Conservation (phyloP, 2,888 invertebrate species). For the Molorchus minor region DNA sequence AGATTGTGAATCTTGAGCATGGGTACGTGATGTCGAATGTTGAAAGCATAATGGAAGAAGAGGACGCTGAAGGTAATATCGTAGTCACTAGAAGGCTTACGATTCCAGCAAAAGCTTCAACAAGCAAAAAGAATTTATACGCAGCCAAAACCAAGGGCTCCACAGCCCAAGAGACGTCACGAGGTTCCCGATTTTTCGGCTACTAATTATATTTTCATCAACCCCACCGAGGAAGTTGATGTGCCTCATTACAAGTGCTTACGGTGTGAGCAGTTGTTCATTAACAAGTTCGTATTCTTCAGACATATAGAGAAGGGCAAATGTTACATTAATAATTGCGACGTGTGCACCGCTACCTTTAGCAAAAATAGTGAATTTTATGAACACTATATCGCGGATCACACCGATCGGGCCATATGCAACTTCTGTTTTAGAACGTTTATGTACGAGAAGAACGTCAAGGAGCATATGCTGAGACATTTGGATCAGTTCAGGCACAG, state of each 20-base stretch:
- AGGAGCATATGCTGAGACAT: constrained; percentile 61
- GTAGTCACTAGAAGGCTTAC: constrained; percentile 35
- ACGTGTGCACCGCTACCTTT: constrained; percentile 57
- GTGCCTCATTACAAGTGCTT: constrained; percentile 58
- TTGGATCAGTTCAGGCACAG: constrained; percentile 61
- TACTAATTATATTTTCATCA: constrained; percentile 53
- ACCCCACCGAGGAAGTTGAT: constrained; percentile 57
- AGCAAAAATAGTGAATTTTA: constrained; percentile 58
- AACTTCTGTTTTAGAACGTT: constrained; percentile 61
- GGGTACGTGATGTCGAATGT: constrained; percentile 57
- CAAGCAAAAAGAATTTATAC: constrained; percentile 31
- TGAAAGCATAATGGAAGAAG: constrained; percentile 38
- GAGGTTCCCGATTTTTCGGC: constrained; percentile 60
- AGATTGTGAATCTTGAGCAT: constrained; percentile 58
- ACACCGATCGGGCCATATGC: constrained; percentile 60
- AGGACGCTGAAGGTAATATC: constrained; percentile 32
- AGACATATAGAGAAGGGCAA: constrained; percentile 61
- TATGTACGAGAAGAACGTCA: constrained; percentile 62
- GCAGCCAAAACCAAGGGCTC: constrained; percentile 44
- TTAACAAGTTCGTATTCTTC: constrained; percentile 60
- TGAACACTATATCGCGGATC: constrained; percentile 55
- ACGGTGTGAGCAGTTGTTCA: constrained; percentile 60
- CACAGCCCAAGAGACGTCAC: constrained; percentile 52
- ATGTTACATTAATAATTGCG: constrained; percentile 61
- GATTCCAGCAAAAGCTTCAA: constrained; percentile 30